Percentiles rank a stretch among this genome's conserved stretches.
Conservation (phyloP, 2,797 vertebrate species). For the Chrysolophus pictus region DNA sequence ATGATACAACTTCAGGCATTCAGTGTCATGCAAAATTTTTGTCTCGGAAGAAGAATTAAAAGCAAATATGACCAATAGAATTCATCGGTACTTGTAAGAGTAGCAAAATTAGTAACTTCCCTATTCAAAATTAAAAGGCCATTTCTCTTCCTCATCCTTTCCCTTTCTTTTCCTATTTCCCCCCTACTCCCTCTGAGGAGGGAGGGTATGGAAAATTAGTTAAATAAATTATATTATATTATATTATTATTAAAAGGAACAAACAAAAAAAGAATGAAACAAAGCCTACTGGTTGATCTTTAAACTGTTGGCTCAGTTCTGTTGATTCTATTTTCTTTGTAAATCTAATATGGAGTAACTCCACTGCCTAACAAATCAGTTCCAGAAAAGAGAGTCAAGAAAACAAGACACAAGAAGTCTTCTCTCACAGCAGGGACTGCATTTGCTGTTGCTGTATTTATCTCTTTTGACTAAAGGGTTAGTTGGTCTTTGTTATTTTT, state of each 20-base stretch:
- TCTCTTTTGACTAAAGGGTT: constrained; percentile 30
- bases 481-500: constrained; percentile 39
- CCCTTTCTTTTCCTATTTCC: background rate
- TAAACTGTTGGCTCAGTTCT: background rate
- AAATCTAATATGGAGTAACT: background rate
- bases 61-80: background rate
- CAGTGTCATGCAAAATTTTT: background rate
- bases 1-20: background rate
- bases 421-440: constrained; percentile 1
- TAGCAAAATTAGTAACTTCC: background rate
- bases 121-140: background rate
- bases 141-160: background rate
- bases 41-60: background rate
- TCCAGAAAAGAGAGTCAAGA: constrained; percentile 6
- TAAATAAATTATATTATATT: background rate
- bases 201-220: background rate
- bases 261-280: too few species aligned
- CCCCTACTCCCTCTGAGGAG: too few species aligned
- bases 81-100: background rate
- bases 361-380: background rate
- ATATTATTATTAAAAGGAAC: background rate
- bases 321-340: constrained; percentile 13
- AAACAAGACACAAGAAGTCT: background rate
- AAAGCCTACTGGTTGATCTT: background rate
- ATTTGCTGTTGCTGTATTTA: constrained; percentile 3